Conservation (phyloP, 53 echinoderm and acorn worm species). For the Pentamera pediparva region DNA sequence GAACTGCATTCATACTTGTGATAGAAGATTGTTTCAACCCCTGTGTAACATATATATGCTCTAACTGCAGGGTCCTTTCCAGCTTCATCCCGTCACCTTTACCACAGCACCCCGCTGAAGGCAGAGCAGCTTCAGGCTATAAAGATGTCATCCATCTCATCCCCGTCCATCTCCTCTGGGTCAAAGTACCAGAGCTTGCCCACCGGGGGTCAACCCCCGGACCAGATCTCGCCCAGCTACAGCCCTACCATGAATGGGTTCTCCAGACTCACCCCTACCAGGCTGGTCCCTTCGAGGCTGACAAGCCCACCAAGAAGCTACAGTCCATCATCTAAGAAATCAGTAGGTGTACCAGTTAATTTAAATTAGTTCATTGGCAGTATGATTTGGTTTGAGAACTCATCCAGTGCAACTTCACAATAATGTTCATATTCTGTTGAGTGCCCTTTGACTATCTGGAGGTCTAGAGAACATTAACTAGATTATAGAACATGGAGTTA, state of each 20-base stretch:
- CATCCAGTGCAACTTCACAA: no score
- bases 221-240: background rate
- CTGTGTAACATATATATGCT: no score
- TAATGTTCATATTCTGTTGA: no score
- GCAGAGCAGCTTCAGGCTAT: background rate
- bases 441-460: no score
- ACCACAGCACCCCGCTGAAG: background rate
- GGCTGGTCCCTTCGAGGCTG: background rate
- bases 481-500: no score
- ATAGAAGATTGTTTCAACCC: no score
- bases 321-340: background rate
- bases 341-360: background rate
- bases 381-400: no score
- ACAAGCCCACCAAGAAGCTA: constrained; percentile 5
- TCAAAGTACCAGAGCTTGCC: background rate
- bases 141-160: constrained; percentile 16
- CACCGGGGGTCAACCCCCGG: background rate
- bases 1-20: no score
- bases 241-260: background rate
- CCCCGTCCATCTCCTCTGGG: background rate
- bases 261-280: background rate
- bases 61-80: background rate
- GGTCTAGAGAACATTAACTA: no score
- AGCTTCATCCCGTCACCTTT: background rate
- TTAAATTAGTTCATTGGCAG: no score